Base-by-base conservation (phyloP, 2,888 invertebrate species). In the Galeopsomyia nigrocyanea region DNA sequence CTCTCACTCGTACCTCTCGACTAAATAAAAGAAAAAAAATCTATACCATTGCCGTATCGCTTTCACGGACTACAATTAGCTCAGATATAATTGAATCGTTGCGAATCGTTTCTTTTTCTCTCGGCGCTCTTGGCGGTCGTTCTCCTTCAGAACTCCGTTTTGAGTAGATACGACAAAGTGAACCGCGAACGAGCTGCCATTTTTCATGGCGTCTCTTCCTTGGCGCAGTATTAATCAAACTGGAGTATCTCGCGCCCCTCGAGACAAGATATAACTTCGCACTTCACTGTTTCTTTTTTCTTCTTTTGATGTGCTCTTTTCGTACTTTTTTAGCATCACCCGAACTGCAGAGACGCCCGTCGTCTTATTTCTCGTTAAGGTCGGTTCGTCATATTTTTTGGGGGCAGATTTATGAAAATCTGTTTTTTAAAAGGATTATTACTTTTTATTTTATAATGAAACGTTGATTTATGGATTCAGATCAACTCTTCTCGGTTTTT, bases 141-240 rank as follows among this genome's bases (percentile, higher is more conserved):
- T 64, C n/a, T n/a, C 67, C 50, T 71, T 74, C 69, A 68, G 57
- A 72, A 76, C 62, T 51, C 17, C 19, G 50, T 22, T 21, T 22
- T 21, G 56, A 56, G 14, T 56, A 21, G 56, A 56, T 14, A 56
- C 17, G 47, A 69, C 46, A 74, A 70, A 75, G 70, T 64, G 72
- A 76, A 68, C 67, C 70, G 77, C 73, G 75, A 77, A 75, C 75
- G 70, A 76, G 68, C 61, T 76, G 73, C 75, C 76, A 82, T 83
- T 82, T 82, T 83, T 83, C 80, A 82, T 77, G 75, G 56, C 62
- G 55, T 61, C 61, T 56, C 76, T 39, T 26, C 26, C 26, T 39
- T 60, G 39, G 26, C 72, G 68, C 77, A 76, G 79, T 80, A 83
- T 84, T 83, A 84, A 84, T 83, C 83, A 82, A 81, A 78, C 78